Base-by-base conservation (phyloP, 2,888 invertebrate species). In the Unio delphinus region DNA sequence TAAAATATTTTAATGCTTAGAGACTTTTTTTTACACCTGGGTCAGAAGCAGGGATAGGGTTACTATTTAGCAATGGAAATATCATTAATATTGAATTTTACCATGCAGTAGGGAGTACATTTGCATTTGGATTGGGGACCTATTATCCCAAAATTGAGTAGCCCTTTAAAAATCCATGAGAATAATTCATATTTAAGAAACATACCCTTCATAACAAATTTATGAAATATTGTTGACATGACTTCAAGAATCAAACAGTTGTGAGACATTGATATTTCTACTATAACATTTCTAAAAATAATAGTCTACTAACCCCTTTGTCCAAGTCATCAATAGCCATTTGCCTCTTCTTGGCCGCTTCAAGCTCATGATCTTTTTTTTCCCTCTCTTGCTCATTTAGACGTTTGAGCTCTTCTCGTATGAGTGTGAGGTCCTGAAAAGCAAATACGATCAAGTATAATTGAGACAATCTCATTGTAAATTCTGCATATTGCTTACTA, bases 271-370 rank as follows among this genome's bases (percentile, higher is more conserved):
- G 3, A 59, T 26, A 59, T n/a, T n/a, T 59, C 23, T 23, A 26
- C 58, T 58, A 11, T 8, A 26, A 59, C 18, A 23, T 23, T 1
- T 45, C 11, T 15, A 45, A 15, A 45, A 45, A 45, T 45, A 45
- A 3, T 45, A 8, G 18, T 30, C 17, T 57, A 72, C 86, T 69
- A 66, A 88, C 88, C 82, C 88, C 89, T 76, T 81, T 82, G 66
- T 87, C 87, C 45, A 87, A 78, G 66, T 88, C 88, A 65, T 83
- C 79, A 20, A 87, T 80, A 57, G 86, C 87, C 64, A 80, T 82
- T 73, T 87, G 87, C 28, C 88, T 70, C 62, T 86, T 83, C 61
- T 79, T 82, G 3, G 85, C 84, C 28, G 81, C 79, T 71, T 86
- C 87, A n/a, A 86, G 71, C 69, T 87, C 84, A 55, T 83, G 81